Evolutionary conservation across 2,888 invertebrate species (phyloP), one percentile per base, ranked within the genome.

Genomic region (Caenorhabditis virilis): DNA sequence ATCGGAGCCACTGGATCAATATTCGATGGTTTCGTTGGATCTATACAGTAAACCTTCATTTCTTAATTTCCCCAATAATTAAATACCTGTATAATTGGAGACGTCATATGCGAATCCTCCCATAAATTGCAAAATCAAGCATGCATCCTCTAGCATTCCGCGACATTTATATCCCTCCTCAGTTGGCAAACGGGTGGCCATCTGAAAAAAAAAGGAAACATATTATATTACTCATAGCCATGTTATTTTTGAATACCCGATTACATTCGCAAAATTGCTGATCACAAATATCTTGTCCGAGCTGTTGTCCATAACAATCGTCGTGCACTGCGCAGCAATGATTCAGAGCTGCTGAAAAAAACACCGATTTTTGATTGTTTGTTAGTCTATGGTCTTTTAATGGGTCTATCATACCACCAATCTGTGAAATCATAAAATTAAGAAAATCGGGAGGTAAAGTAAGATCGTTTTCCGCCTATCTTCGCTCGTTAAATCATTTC

Each of bases 281-380:
- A 35, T 75, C 74, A 51, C 74, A 75, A 9, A 42, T 30, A 0
- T 54, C 55, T 39, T 69, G 74, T 13, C 71, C 71, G 16, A 26
- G 16, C 33, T 71, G 70, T 16, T 64, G 60, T 1, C 65, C 72
- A 53, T 75, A 75, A 33, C 74, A 75, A 27, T 75, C 74, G 23
- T 75, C 74, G 56, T 75, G 74, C 25, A 72, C 55, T 1, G 70
- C 74, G 43, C 74, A 75, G 41, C 74, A 75, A 48, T 75, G 74
- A 47, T 75, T 75, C 26, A 75, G 30, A 26, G 66, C 69, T 6
- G 56, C 74, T 75, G 60, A 27, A 72, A 71, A 30, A 33, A 9
- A 16, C 15, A 9, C n/a, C n/a, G n/a, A 16, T 18, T 43, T 53
- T 53, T 22, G 22, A 39, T 25, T 2, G 18, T 42, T 42, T 30